A percentile compares a stretch with the other conserved stretches of the same genome.
Conservation (phyloP, 2,113 vertebrate genomes). For the Ictalurus punctatus region DNA sequence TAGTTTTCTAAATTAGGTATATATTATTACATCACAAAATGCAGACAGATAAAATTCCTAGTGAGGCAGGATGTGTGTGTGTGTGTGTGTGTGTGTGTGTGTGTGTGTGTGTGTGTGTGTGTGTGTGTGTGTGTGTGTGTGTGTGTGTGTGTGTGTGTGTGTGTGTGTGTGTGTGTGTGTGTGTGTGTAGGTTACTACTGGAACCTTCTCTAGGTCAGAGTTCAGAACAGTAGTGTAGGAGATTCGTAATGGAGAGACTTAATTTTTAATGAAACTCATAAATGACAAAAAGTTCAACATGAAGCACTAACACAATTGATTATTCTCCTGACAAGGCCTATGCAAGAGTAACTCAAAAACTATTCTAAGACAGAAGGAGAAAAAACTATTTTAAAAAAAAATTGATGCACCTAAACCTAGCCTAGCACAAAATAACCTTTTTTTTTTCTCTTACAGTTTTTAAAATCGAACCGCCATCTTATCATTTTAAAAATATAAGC, state of each 20-base stretch:
- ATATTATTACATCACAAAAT: constrained; percentile 6
- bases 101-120: no score
- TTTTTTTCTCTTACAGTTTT: not conserved
- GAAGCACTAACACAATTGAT: constrained; percentile 71
- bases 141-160: no score
- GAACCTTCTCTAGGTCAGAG: not conserved
- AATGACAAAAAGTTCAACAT: constrained; percentile 69
- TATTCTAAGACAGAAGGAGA: constrained; percentile 16
- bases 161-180: no score
- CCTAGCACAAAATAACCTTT: not conserved
- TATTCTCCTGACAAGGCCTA: constrained; percentile 70
- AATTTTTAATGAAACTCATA: constrained; percentile 75
- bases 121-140: no score
- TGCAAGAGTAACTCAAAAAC: constrained; percentile 38
- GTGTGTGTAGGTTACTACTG: not conserved
- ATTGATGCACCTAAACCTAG: not conserved
- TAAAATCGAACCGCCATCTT: not conserved
- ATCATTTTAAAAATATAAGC: not conserved
- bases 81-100: no score
- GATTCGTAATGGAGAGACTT: not conserved
- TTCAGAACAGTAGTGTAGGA: not conserved
- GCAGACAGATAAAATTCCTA: not conserved
- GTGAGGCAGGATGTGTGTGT: not conserved
- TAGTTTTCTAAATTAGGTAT: not conserved
- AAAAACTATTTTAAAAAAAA: no score